Conservation (phyloP, 2,113 vertebrate genomes). For the Vireo altiloquus region DNA sequence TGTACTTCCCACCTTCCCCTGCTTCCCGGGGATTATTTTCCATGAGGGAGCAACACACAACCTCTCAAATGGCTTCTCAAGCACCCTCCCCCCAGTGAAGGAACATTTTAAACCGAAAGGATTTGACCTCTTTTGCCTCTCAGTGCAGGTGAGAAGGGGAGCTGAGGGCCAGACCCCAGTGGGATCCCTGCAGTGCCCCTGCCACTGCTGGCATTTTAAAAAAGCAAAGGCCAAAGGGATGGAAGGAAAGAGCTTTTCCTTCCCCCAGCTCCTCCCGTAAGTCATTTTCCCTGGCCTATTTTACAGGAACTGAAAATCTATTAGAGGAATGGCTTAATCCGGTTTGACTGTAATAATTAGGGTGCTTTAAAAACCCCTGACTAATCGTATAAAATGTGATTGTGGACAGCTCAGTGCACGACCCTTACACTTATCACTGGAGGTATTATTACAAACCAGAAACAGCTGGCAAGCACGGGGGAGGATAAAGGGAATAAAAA, state of each 20-base stretch:
- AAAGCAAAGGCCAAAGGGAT: background rate
- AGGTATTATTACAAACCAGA: constrained; percentile 28
- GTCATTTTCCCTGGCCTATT: constrained; percentile 45
- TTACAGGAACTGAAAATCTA: constrained; percentile 62
- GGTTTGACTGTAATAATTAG: constrained; percentile 63
- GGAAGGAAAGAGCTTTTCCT: background rate
- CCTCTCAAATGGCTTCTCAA: background rate
- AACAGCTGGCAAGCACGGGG: constrained; percentile 16
- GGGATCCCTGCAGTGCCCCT: background rate
- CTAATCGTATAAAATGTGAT: constrained; percentile 57
- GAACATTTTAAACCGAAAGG: background rate
- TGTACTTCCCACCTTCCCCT: background rate
- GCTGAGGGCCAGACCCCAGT: background rate
- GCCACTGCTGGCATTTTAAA: background rate
- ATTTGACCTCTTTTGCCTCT: background rate
- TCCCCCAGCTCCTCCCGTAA: background rate
- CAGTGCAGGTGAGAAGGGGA: background rate
- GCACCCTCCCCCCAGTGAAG: background rate
- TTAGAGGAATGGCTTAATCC: constrained; percentile 60
- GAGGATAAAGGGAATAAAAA: background rate
- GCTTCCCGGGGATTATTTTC: background rate
- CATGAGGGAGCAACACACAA: background rate
- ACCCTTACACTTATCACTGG: constrained; percentile 48
- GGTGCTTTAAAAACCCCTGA: constrained; percentile 45
- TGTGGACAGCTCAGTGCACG: constrained; percentile 42